Conservation (phyloP, 1,140 invertebrate genomes). For the Dinothrombium tinctorium region DNA sequence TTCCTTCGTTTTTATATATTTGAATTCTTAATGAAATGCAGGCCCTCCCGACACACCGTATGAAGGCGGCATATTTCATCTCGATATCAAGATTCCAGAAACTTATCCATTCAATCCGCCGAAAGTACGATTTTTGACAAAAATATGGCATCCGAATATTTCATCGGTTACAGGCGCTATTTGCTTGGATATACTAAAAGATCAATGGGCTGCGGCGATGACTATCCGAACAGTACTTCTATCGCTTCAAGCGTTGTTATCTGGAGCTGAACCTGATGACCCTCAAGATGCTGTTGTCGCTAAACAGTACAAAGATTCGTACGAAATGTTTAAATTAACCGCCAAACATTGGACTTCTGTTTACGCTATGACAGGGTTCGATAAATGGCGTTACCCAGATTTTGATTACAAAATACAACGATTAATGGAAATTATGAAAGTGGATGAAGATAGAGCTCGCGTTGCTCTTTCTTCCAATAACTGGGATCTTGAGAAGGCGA, state of each 20-base stretch:
- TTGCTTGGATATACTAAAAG: slow-evolving; percentile 96
- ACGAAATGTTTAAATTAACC: slow-evolving; percentile 58
- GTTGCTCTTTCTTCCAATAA: slow-evolving; percentile 63
- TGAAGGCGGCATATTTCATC: slow-evolving; percentile 70
- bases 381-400: slow-evolving; percentile 5
- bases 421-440: slow-evolving; percentile 54
- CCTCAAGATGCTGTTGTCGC: slow-evolving; percentile 94
- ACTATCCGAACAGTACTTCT: slow-evolving; percentile 82
- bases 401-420: slow-evolving; percentile 41
- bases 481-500: slow-evolving; percentile 36
- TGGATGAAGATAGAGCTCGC: slow-evolving; percentile 51
- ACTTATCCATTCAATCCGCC: slow-evolving; percentile 99
- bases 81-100: slow-evolving; percentile 91
- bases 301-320: slow-evolving; percentile 74
- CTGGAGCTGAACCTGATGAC: slow-evolving; percentile 67
- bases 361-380: slow-evolving; percentile 38
- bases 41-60: slow-evolving; percentile 84
- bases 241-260: slow-evolving; percentile 67
- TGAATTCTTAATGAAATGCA: slow-evolving; percentile 2
- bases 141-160: slow-evolving; percentile 99
- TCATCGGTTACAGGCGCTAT: slow-evolving; percentile 90
- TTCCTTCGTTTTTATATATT: slow-evolving; percentile 3
- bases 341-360: slow-evolving; percentile 82
- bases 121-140: slow-evolving; percentile 67
- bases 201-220: slow-evolving; percentile 99